Percentiles rank a stretch among this genome's conserved stretches.
These are phyloP conservation scores for Kuschelorhynchus macadamiae DNA, from an alignment of 2,888 invertebrate species.

Conservation along the genomic window DNA sequence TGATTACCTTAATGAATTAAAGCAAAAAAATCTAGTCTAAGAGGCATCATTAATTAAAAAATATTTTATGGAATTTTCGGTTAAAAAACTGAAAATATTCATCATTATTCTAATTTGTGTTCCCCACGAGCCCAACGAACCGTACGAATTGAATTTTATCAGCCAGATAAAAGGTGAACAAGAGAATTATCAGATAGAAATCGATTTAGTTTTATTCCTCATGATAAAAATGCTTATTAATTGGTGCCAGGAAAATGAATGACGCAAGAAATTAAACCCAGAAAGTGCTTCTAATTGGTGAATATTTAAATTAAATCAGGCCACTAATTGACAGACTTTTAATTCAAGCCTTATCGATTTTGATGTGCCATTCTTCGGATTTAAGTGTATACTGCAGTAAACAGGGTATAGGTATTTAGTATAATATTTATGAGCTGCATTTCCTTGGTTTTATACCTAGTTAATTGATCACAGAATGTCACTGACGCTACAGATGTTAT, in stretches of 20 bases:
- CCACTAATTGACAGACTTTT: conserved; percentile 21
- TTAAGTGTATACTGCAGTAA: too few relatives aligned
- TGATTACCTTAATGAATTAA: too few relatives aligned
- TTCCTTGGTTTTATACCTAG: too few relatives aligned
- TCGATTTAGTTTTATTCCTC: conserved; percentile 40
- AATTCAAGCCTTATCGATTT: conserved; percentile 14
- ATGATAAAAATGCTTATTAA: conserved; percentile 47
- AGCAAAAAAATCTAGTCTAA: too few relatives aligned
- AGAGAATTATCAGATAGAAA: conserved; percentile 36
- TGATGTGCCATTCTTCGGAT: not conserved
- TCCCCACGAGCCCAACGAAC: conserved; percentile 28
- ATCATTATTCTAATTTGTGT: conserved; percentile 18
- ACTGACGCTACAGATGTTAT: too few relatives aligned
- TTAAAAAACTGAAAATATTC: too few relatives aligned
- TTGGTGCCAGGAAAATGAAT: conserved; percentile 40
- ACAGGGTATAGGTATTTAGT: too few relatives aligned
- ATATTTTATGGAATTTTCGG: too few relatives aligned
- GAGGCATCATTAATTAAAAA: too few relatives aligned
- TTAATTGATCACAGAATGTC: too few relatives aligned
- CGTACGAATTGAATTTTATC: conserved; percentile 21
- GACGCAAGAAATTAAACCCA: conserved; percentile 41
- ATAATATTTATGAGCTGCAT: too few relatives aligned
- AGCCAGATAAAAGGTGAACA: conserved; percentile 35
- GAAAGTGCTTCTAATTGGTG: conserved; percentile 25
- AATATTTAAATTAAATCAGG: conserved; percentile 35